A percentile compares a stretch with the other conserved stretches of the same genome.
phyloP scores from a whole-genome alignment of 2,888 invertebrate genomes.

The Tenthredo scrophulariae region DNA sequence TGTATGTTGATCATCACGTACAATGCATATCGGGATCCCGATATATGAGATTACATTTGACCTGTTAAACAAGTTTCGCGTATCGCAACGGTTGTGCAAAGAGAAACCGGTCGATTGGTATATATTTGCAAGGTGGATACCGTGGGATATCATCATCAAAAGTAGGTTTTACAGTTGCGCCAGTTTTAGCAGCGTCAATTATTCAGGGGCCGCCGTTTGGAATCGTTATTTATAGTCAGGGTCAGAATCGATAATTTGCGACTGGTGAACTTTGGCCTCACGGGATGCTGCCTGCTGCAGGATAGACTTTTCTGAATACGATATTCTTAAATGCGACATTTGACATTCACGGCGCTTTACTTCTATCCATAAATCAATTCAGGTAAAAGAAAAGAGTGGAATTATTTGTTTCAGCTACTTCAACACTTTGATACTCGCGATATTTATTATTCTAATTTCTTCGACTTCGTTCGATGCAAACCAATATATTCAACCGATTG shows the following conservation, averaged over 20 bases:
- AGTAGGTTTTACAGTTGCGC: conserved; percentile 46
- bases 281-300: conserved; percentile 24
- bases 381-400: neutral
- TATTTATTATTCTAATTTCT: neutral
- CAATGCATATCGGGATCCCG: neutral
- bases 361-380: conserved; percentile 36
- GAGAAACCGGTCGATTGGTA: neutral
- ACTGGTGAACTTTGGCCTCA: conserved; percentile 47
- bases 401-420: neutral
- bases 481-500: neutral
- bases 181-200: conserved; percentile 40
- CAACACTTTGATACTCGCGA: neutral
- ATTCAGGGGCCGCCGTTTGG: conserved; percentile 43
- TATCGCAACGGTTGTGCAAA: neutral
- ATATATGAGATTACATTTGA: conserved; percentile 6
- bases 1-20: conserved; percentile 15
- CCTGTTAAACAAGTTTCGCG: neutral
- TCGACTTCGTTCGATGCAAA: neutral
- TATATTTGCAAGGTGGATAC: neutral
- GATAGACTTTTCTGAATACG: conserved; percentile 41
- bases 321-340: conserved; percentile 38
- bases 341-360: conserved; percentile 21
- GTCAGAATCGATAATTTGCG: conserved; percentile 44
- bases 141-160: neutral
- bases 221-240: conserved; percentile 43